Conservation (phyloP, 2,797 vertebrate species). For the Acestrorhynchus altus region DNA sequence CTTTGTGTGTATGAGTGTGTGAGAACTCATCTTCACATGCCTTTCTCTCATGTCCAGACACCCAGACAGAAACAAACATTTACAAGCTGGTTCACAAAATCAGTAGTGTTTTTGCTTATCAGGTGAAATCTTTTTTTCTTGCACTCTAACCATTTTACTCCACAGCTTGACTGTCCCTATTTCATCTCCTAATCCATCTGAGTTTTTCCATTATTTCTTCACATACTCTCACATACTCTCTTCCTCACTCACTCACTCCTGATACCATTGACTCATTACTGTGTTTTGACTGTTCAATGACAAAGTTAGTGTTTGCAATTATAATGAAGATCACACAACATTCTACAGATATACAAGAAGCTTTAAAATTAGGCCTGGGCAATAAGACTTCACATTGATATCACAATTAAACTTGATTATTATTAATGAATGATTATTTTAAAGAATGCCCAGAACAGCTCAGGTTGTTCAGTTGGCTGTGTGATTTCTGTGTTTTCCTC, state of each 20-base stretch:
- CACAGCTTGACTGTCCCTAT: too few species aligned
- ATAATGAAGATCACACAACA: background rate
- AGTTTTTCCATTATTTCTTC: constrained; percentile 31
- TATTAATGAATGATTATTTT: too few species aligned
- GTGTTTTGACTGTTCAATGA: background rate
- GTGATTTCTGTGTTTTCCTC: too few species aligned
- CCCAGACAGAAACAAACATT: background rate
- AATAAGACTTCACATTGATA: too few species aligned
- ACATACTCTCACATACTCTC: background rate
- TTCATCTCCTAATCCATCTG: constrained; percentile 1
- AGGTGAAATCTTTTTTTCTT: background rate
- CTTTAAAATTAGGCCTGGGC: too few species aligned
- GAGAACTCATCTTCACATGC: too few species aligned
- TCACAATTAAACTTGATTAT: too few species aligned
- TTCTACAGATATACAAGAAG: background rate
- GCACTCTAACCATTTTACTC: background rate
- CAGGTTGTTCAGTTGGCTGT: too few species aligned
- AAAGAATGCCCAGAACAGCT: too few species aligned
- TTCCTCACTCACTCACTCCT: background rate
- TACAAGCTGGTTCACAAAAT: background rate
- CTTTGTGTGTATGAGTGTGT: background rate
- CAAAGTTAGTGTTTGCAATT: background rate
- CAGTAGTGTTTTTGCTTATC: background rate
- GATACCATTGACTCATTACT: background rate
- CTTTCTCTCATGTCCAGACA: background rate